A percentile compares a stretch with the other conserved stretches of the same genome.
Conservation (phyloP, 35 echinoderm and acorn worm species). For the Holothuria glaberrima region DNA sequence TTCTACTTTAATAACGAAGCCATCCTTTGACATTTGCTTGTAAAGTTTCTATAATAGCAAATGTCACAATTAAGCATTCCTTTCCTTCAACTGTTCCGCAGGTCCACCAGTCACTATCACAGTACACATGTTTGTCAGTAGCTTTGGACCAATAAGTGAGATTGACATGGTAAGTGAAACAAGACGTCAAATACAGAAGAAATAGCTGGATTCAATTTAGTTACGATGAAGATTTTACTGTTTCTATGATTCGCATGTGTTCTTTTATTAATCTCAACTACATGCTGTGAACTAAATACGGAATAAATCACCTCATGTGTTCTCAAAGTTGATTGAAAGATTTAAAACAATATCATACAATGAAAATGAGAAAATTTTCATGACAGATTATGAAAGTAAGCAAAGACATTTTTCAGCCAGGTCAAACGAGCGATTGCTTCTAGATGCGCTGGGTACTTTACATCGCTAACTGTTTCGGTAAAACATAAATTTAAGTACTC, state of each 20-base stretch:
- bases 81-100: neutral
- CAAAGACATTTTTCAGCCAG: no score
- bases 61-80: neutral
- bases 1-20: neutral
- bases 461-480: no score
- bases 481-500: no score
- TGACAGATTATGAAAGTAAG: no score
- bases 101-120: constrained; percentile 6
- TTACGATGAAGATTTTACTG: neutral
- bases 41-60: neutral
- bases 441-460: no score
- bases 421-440: no score
- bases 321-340: neutral
- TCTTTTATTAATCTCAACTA: neutral
- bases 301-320: no score
- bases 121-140: neutral
- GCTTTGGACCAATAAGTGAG: constrained; percentile 14
- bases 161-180: neutral
- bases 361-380: no score
- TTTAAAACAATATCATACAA: no score
- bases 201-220: no score
- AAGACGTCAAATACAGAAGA: neutral
- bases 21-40: neutral
- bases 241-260: no score
- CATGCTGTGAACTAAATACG: no score